phyloP scores from a whole-genome alignment of 2,797 vertebrate species.

The Notolepis coatsorum region DNA sequence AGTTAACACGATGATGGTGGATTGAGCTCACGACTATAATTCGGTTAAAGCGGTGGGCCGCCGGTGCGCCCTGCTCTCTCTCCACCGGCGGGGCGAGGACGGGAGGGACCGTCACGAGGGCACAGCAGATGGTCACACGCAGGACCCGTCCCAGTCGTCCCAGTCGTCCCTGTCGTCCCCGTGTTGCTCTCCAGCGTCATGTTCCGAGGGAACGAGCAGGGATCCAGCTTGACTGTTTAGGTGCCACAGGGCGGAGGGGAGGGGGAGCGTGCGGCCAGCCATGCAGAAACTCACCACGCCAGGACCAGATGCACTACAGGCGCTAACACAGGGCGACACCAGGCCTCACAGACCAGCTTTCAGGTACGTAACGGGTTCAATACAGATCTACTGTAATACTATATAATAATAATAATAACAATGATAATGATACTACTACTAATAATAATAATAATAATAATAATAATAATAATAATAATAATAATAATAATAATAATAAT shows the following conservation, averaged over 20 bases:
- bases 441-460: too few relatives aligned
- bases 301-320: slow-evolving; percentile 4
- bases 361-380: too few relatives aligned
- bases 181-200: slow-evolving; percentile 56
- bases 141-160: slow-evolving; percentile 65
- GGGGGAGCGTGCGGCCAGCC: slow-evolving; percentile 5
- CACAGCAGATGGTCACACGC: slow-evolving; percentile 75
- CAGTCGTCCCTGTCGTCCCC: too few relatives aligned
- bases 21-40: too few relatives aligned
- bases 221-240: slow-evolving; percentile 52
- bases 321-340: too few relatives aligned
- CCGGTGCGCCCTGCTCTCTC: slow-evolving; percentile 19
- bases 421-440: too few relatives aligned
- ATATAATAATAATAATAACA: too few relatives aligned
- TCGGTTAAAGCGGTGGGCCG: slow-evolving; percentile 26
- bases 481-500: too few relatives aligned
- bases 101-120: slow-evolving; percentile 58
- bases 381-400: too few relatives aligned
- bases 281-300: background rate
- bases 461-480: too few relatives aligned
- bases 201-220: slow-evolving; percentile 65
- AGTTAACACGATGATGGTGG: too few relatives aligned
- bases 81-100: slow-evolving; percentile 53
- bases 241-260: slow-evolving; percentile 22
- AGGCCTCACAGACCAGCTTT: too few relatives aligned